A percentile compares a stretch with the other conserved stretches of the same genome.
Conservation (phyloP, 1,140 invertebrate genomes). For the Drosophila bocqueti region DNA sequence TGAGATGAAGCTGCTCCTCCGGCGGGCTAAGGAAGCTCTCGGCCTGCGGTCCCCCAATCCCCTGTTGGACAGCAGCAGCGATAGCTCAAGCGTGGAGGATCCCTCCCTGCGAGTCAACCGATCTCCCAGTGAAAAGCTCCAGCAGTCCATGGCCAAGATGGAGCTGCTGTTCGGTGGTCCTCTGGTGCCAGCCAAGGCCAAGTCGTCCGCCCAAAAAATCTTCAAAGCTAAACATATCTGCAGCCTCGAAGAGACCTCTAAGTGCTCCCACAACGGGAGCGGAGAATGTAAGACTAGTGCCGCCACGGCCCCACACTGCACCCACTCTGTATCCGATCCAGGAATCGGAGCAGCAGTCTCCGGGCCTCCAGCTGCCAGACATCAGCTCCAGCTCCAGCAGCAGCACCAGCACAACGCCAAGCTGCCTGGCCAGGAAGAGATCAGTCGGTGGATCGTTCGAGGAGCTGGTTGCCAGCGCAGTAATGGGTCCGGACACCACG, state of each 20-base stretch:
- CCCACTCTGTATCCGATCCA: conserved; percentile 24
- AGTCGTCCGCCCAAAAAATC: not conserved
- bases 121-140: conserved; percentile 19
- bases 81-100: conserved; percentile 5
- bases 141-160: conserved; percentile 71
- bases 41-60: not conserved
- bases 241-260: conserved; percentile 24
- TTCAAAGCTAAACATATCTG: not conserved
- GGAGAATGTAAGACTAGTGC: not conserved
- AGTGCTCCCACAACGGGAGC: conserved; percentile 47
- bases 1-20: conserved; percentile 24
- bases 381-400: not conserved
- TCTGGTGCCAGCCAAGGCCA: not conserved
- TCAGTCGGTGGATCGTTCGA: conserved; percentile 6
- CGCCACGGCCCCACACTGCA: conserved; percentile 53
- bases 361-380: not conserved
- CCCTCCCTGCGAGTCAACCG: not conserved
- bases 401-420: conserved; percentile 1
- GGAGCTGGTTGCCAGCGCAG: conserved; percentile 6
- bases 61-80: conserved; percentile 29
- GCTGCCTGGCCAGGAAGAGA: not conserved
- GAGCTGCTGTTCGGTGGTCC: conserved; percentile 60
- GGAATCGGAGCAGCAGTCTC: not conserved
- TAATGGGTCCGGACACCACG: conserved; percentile 8
- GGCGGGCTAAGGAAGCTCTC: conserved; percentile 16